Evolutionary conservation across 2,888 invertebrate genomes (phyloP), one percentile per base, ranked within the genome.

Genomic region (Opisthograptis luteolata): DNA sequence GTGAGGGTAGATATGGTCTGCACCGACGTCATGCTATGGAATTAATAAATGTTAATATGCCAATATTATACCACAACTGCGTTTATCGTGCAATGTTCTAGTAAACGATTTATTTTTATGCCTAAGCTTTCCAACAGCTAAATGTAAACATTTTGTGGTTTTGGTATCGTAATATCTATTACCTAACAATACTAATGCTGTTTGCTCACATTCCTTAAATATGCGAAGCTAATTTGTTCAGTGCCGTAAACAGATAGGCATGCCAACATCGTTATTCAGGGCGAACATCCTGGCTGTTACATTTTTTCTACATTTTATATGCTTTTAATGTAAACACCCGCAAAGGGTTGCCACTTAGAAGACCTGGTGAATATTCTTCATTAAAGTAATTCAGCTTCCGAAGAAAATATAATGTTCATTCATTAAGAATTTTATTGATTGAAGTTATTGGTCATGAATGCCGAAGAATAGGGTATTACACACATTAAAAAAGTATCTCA

Each of bases 241-340:
- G 41, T 44, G 35, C 28, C 32, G 43, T 50, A 40, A 42, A 46
- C 42, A 50, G 35, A 40, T 40, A 24, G 40, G 40, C 39, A 51
- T 47, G 40, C 27, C 36, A 34, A 34, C 22, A 36, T 15, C 27
- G 55, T 37, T 69, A 76, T 80, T 77, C 66, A 70, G 76, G 73
- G 61, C 75, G 68, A 62, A 68, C 68, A 74, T 76, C 72, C 73
- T 68, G 74, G 70, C 68, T 65, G 73, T 75, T 71, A 70, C 60
- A 61, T 78, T 81, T 81, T 78, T 79, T 72, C 60, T 57, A 64
- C 72, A 75, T 67, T 73, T 64, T 64, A 67, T 64, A 72, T 55
- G 59, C 74, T 73, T 79, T 81, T 81, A 82, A 83, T 78, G 80
- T 74, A 76, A 79, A 81, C n/a, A 30, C 15, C 37, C 1, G 15